phyloP scores from a whole-genome alignment of 1,140 invertebrate species.

The Alviniconcha marisindica region DNA sequence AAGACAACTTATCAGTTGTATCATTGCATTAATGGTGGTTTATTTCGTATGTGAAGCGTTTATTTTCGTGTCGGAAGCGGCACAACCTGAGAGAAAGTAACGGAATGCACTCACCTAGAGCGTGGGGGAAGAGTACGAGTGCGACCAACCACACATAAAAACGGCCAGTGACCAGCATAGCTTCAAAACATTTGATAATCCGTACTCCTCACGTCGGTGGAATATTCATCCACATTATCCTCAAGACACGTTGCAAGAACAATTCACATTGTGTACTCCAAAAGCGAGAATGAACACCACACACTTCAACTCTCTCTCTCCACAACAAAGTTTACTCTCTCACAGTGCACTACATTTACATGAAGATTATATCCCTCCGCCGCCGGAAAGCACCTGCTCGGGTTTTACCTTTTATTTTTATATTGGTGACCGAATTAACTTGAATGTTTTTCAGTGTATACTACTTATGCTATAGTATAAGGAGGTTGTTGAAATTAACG shows the following conservation, averaged over 20 bases:
- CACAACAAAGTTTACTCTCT: conserved; percentile 41
- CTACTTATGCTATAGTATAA: background rate
- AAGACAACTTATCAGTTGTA: background rate
- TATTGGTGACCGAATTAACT: background rate
- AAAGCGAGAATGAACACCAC: conserved; percentile 31
- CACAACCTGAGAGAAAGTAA: conserved; percentile 32
- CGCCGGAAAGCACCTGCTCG: conserved; percentile 39
- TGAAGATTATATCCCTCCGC: conserved; percentile 29
- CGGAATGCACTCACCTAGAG: conserved; percentile 39
- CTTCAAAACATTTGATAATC: conserved; percentile 31
- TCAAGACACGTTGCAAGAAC: background rate
- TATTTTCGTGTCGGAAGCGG: conserved; percentile 18
- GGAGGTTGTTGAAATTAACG: background rate
- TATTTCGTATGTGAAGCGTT: background rate
- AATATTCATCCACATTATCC: conserved; percentile 34
- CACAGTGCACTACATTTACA: conserved; percentile 32
- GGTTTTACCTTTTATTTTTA: background rate
- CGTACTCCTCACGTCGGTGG: conserved; percentile 27
- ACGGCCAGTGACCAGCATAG: conserved; percentile 23
- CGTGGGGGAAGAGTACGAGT: conserved; percentile 17
- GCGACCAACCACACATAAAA: conserved; percentile 34
- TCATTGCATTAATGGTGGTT: background rate
- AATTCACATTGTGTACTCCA: conserved; percentile 34
- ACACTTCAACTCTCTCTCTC: conserved; percentile 32
- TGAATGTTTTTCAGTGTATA: background rate